A percentile compares a stretch with the other conserved stretches of the same genome.
These are phyloP conservation scores for Rhynchomys soricoides DNA, from an alignment of 2,113 vertebrate species.

Conservation along the genomic window DNA sequence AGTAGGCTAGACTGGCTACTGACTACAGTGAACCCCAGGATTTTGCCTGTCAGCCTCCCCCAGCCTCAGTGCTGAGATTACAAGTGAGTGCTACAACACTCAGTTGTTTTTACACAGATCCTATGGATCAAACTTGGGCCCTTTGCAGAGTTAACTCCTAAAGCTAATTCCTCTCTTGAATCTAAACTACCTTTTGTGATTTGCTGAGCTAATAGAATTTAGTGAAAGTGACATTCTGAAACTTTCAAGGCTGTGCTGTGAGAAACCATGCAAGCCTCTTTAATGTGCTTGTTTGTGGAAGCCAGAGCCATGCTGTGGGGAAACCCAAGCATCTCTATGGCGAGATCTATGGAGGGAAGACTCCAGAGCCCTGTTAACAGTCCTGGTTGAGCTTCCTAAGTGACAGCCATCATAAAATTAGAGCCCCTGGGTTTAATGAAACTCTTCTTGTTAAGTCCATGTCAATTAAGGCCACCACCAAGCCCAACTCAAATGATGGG, in stretches of 20 bases:
- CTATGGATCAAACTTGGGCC: background rate
- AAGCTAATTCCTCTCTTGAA: background rate
- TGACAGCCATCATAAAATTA: background rate
- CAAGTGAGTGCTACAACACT: too few species aligned
- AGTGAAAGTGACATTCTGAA: slow-evolving; percentile 7
- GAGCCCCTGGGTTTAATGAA: background rate
- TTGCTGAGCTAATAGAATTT: background rate
- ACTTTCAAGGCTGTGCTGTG: background rate
- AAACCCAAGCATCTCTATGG: background rate
- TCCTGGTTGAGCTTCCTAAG: background rate
- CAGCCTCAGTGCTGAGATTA: background rate
- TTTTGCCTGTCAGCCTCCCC: background rate
- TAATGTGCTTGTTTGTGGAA: background rate
- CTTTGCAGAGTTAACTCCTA: background rate
- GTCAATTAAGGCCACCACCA: background rate
- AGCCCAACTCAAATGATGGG: background rate
- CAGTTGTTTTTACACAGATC: background rate
- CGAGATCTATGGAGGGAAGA: rapidly evolving
- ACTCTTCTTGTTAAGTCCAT: background rate
- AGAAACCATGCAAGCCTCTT: background rate
- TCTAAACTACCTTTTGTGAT: background rate
- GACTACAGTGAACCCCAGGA: background rate
- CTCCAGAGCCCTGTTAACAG: background rate
- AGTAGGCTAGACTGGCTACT: background rate
- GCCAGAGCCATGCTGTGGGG: background rate